A percentile compares a stretch with the other conserved stretches of the same genome.
Evolutionary conservation across 2,888 invertebrate species (phyloP).

Genomic region (Amaurobius ferox): DNA sequence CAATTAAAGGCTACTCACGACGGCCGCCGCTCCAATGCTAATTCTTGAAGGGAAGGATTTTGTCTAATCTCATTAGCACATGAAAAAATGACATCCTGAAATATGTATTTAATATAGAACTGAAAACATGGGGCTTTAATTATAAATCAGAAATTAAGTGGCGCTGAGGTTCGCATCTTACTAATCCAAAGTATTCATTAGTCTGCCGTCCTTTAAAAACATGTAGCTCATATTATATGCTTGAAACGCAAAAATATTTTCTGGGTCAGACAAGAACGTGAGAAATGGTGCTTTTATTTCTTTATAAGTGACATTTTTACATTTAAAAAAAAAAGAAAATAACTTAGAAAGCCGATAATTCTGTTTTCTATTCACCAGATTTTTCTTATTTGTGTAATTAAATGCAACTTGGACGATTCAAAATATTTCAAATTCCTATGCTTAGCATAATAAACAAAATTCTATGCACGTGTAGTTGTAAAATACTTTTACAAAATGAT

Average conservation of each 20-base stretch:
- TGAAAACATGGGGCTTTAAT: slow-evolving; percentile 62
- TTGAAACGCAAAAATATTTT: neutral
- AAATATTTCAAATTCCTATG: too few species aligned
- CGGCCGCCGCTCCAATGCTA: slow-evolving; percentile 26
- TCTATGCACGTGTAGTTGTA: too few species aligned
- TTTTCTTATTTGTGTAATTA: too few species aligned
- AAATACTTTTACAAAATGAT: too few species aligned
- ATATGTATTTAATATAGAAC: slow-evolving; percentile 65
- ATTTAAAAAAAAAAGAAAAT: too few species aligned
- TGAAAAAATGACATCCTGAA: slow-evolving; percentile 36
- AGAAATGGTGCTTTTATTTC: neutral
- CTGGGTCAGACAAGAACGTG: neutral
- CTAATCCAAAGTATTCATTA: slow-evolving; percentile 37
- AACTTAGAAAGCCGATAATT: too few species aligned
- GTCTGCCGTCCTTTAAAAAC: slow-evolving; percentile 22
- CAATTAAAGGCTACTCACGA: slow-evolving; percentile 41
- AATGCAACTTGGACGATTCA: too few species aligned
- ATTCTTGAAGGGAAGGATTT: slow-evolving; percentile 41
- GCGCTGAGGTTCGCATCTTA: neutral
- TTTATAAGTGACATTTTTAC: neutral
- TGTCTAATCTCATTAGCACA: slow-evolving; percentile 54
- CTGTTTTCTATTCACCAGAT: too few species aligned
- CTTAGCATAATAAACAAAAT: too few species aligned
- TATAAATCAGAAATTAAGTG: slow-evolving; percentile 29
- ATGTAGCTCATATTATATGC: neutral